These are phyloP conservation scores for Myrmecophaga tridactyla DNA, from an alignment of 2,113 vertebrate genomes.

Conservation along the genomic window DNA sequence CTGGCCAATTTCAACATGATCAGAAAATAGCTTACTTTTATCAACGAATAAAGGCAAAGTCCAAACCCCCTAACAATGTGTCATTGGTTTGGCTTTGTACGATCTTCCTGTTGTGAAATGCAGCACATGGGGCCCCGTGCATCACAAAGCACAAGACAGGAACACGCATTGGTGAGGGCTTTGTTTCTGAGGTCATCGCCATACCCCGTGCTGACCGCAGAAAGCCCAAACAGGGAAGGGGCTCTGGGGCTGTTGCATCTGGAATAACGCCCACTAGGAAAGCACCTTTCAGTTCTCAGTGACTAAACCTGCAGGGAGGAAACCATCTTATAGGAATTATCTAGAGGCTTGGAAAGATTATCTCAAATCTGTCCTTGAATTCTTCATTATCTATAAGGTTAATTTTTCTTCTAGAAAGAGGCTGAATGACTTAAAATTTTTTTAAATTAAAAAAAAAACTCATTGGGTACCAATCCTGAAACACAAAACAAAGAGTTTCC, in stretches of 20 bases:
- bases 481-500: neutral
- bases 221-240: neutral
- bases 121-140: neutral
- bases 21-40: neutral
- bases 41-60: conserved; percentile 23
- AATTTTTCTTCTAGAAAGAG: conserved; percentile 34
- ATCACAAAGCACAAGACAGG: neutral
- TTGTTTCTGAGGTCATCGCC: neutral
- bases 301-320: conserved; percentile 8
- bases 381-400: conserved; percentile 25
- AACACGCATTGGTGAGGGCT: neutral
- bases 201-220: neutral
- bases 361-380: neutral
- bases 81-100: neutral
- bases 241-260: neutral
- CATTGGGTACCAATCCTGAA: neutral
- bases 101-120: neutral
- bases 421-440: conserved; percentile 28
- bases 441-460: neutral
- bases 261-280: conserved; percentile 29
- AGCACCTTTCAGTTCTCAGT: neutral
- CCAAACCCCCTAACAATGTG: neutral
- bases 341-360: conserved; percentile 1
- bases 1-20: neutral
- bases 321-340: conserved; percentile 2